phyloP scores from a whole-genome alignment of 2,888 invertebrate genomes.

The Plusia festucae region DNA sequence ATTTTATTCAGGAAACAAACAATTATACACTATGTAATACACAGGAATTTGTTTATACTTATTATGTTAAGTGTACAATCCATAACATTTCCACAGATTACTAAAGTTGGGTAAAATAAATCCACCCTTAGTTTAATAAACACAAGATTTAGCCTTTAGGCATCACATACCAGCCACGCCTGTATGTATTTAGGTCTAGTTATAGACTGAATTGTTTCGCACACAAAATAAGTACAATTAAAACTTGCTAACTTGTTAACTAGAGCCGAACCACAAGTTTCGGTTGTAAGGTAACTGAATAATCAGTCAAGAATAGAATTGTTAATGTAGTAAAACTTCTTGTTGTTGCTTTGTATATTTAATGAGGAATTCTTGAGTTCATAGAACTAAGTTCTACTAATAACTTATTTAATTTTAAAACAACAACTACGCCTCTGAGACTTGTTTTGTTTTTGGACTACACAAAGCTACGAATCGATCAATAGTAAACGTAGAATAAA shows the following conservation, averaged over 20 bases:
- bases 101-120: too few relatives aligned
- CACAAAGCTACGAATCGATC: neutral
- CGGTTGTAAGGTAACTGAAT: conserved; percentile 33
- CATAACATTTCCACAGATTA: too few relatives aligned
- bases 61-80: too few relatives aligned
- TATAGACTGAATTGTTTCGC: neutral
- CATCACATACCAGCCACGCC: neutral
- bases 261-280: conserved; percentile 21
- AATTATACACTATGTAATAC: too few relatives aligned
- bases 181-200: neutral
- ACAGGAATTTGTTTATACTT: too few relatives aligned
- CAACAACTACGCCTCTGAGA: neutral
- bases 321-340: conserved; percentile 24
- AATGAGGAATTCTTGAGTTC: neutral
- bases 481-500: neutral
- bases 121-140: neutral
- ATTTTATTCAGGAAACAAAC: too few relatives aligned
- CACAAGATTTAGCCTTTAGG: neutral
- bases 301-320: conserved; percentile 23
- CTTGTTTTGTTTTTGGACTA: neutral
- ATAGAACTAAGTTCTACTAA: neutral
- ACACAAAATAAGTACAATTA: neutral
- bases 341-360: conserved; percentile 5
- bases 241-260: conserved; percentile 14
- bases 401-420: neutral